Evolutionary conservation across 2,888 invertebrate species (phyloP).

Genomic region (Drosophila birchii): DNA sequence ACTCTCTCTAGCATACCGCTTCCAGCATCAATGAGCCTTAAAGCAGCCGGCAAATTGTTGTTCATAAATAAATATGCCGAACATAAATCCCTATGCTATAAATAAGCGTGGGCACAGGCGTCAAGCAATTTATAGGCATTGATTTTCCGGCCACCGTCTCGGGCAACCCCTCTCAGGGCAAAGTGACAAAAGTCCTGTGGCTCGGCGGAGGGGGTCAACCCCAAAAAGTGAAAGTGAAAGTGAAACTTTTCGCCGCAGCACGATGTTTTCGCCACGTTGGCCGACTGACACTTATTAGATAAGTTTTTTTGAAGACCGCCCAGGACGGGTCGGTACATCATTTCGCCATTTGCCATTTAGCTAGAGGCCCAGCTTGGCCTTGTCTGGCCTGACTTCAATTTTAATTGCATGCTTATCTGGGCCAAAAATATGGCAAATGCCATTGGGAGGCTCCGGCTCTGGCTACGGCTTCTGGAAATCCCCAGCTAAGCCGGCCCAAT

Average conservation of each 20-base stretch:
- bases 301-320: conserved; percentile 64
- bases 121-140: conserved; percentile 72
- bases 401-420: conserved; percentile 70
- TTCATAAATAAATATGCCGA: conserved; percentile 76
- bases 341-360: conserved; percentile 58
- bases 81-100: conserved; percentile 70
- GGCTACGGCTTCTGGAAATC: conserved; percentile 51
- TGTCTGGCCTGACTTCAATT: conserved; percentile 42
- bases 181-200: conserved; percentile 58
- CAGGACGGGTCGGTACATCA: conserved; percentile 51
- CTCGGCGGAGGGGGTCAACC: conserved; percentile 3
- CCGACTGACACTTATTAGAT: conserved; percentile 80
- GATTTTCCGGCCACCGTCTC: conserved; percentile 54
- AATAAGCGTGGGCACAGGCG: conserved; percentile 57
- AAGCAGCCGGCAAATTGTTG: conserved; percentile 74
- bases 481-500: conserved; percentile 57
- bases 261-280: conserved; percentile 45
- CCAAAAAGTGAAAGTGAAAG: conserved; percentile 59
- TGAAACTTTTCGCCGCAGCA: conserved; percentile 57
- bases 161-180: conserved; percentile 1
- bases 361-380: conserved; percentile 9
- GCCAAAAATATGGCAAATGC: conserved; percentile 46
- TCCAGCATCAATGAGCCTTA: conserved; percentile 61
- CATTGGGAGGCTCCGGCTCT: conserved; percentile 19
- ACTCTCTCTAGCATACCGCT: conserved; percentile 34